Evolutionary conservation across 1,140 invertebrate species (phyloP).

Genomic region (Augochlora pura): DNA sequence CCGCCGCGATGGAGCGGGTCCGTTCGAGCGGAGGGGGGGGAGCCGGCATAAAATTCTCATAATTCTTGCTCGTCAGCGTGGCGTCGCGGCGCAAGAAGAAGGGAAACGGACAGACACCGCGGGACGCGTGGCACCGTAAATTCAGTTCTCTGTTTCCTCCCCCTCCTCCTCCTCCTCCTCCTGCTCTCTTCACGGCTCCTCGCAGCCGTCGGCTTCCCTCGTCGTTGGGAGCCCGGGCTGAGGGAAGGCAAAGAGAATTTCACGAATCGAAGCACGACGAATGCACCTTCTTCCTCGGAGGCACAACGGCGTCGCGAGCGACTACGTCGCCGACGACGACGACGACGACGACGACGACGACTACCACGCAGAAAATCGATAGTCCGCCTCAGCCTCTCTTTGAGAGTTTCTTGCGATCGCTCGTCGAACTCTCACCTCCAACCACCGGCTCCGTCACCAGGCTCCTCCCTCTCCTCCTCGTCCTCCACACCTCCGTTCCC

Average conservation of each 20-base stretch:
- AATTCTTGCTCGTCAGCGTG: constrained; percentile 27
- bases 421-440: constrained; percentile 64
- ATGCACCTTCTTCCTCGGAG: constrained; percentile 39
- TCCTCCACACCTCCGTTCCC: background rate
- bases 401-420: constrained; percentile 63
- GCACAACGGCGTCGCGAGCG: constrained; percentile 27
- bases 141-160: constrained; percentile 50
- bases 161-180: too few species aligned
- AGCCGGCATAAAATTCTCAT: constrained; percentile 24
- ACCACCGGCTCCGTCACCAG: constrained; percentile 8
- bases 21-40: too few species aligned
- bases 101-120: constrained; percentile 31
- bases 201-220: constrained; percentile 23
- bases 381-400: constrained; percentile 52
- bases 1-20: too few species aligned
- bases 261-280: constrained; percentile 59
- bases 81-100: constrained; percentile 4
- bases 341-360: constrained; percentile 2
- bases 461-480: too few species aligned
- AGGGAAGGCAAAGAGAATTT: constrained; percentile 61
- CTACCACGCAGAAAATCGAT: too few species aligned
- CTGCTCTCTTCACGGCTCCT: background rate
- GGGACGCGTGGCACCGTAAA: constrained; percentile 52
- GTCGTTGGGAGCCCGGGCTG: constrained; percentile 28
- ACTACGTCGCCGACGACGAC: constrained; percentile 28